Base-by-base conservation (phyloP, 1,140 invertebrate species). In the Drosophila jambulina region DNA sequence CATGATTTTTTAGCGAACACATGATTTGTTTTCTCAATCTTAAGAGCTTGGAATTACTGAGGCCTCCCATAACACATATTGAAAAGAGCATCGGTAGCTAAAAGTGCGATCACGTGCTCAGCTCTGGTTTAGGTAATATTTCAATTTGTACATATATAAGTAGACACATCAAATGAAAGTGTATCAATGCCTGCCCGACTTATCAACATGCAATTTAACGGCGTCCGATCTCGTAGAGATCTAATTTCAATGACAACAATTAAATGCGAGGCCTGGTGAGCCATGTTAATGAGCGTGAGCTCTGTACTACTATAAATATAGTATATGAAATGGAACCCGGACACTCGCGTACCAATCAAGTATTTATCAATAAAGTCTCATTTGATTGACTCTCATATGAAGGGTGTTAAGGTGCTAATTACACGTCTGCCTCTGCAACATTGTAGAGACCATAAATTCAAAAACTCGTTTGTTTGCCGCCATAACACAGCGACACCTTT, bases 391-490 rank as follows among this genome's bases (percentile, higher is more conserved):
- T 69, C 21, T 27, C 17, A 12, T 49, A 64, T 23, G 2, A 13
- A 64, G 49, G 36, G 15, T 32, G 8, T 5, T 36, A 19, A 25
- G 29, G 15, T 51, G 27, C 51, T 25, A 42, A 68, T 43, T 64
- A 43, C 56, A 13, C 25, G 36, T 15, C 42, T 43, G 59, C 19
- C 36, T 54, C 0, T 40, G 56, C 45, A 19, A 48, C 21, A 27
- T 67, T 70, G 29, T 67, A 27, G 4, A 17, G 10, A 10, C 10
- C 17, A 43, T 36, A n/a, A 29, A 27, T 67, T 67, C 3, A 61
- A 67, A 61, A 67, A 62, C 40, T 64, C 2, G 36, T 23, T 48
- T 48, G 15, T 8, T 48, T 48, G 45, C 32, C 64, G 64, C 58
- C 58, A n/a, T 21, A 45, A 6, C 4, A 9, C 2, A 12, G 32